Base-by-base conservation (phyloP, 2,888 invertebrate species). In the Hirtodrosophila duncani region DNA sequence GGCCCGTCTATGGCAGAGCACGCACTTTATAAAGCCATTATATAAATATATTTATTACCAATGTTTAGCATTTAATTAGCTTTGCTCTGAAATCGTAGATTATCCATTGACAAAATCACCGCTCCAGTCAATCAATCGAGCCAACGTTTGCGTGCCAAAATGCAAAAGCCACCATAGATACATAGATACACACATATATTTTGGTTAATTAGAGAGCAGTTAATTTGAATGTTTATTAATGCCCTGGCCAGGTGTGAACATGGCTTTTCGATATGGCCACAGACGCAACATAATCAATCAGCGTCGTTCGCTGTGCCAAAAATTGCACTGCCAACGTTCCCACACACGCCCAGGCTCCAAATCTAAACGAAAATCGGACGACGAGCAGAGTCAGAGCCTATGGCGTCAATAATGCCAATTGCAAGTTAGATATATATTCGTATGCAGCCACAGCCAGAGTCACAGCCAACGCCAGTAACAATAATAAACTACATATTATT, bases 401-500 rank as follows among this genome's bases (percentile, higher is more conserved):
- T 78, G 70, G 78, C 72, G 72, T 72, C 74, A 70, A 70, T 72
- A 72, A 78, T 72, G 74, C 72, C 78, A 72, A 72, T 72, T 72
- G 72, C 70, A 52, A 67, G 51, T 58, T 64, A 64, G 64, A 63
- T 63, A 63, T 59, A 55, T 63, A 50, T 6, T 49, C 63, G 60
- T 49, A 67, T 56, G 63, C 60, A 56, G 51, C 63, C 63, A 67
- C 57, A 67, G 67, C 63, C 63, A 31, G 5, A 21, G 14, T 23
- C 20, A 13, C 41, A 29, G 20, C 24, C 20, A 41, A 53, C 43
- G 41, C 26, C 55, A 61, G 56, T 62, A 62, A 62, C 57, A 57
- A 62, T 79, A 78, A 74, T 70, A 72, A 63, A 79, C 80, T 79
- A 77, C 77, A 75, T 75, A 72, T 65, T 77, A 72, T 80, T 77